Percentiles rank a stretch among this genome's conserved stretches.
Evolutionary conservation across 2,888 invertebrate genomes (phyloP).

Genomic region (Agrochola circellaris): DNA sequence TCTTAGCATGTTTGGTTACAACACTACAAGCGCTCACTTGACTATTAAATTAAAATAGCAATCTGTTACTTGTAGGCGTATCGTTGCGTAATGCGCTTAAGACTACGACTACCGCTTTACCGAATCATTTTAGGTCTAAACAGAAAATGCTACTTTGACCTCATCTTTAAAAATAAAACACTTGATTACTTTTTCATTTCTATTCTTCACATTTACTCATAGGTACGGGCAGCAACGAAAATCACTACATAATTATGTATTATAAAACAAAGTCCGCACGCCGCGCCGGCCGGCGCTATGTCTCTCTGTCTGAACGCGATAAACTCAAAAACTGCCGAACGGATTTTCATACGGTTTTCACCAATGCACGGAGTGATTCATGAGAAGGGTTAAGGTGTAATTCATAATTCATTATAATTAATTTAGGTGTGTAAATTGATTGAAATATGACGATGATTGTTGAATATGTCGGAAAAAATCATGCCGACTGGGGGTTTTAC

Average conservation of each 20-base stretch:
- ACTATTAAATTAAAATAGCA: conserved; percentile 11
- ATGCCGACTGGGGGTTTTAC: too few relatives aligned
- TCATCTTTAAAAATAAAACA: background rate
- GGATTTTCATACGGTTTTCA: too few relatives aligned
- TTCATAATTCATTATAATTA: too few relatives aligned
- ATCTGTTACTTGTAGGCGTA: background rate
- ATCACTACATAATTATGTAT: too few relatives aligned
- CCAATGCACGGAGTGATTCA: too few relatives aligned
- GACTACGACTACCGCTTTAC: background rate
- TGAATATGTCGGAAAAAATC: too few relatives aligned
- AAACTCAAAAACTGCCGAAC: too few relatives aligned
- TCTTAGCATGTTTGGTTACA: background rate
- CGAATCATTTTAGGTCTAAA: background rate
- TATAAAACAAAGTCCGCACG: too few relatives aligned
- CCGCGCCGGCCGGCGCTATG: accelerated
- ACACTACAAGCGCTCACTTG: background rate
- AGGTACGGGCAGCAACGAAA: background rate
- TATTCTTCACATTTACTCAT: background rate
- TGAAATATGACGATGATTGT: too few relatives aligned
- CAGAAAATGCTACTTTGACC: background rate
- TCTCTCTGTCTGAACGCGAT: too few relatives aligned
- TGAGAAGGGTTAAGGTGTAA: too few relatives aligned
- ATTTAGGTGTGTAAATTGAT: too few relatives aligned
- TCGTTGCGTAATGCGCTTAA: background rate
- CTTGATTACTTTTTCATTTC: background rate